Conservation (phyloP, 1,140 invertebrate species). For the Lysiphlebus fabarum region DNA sequence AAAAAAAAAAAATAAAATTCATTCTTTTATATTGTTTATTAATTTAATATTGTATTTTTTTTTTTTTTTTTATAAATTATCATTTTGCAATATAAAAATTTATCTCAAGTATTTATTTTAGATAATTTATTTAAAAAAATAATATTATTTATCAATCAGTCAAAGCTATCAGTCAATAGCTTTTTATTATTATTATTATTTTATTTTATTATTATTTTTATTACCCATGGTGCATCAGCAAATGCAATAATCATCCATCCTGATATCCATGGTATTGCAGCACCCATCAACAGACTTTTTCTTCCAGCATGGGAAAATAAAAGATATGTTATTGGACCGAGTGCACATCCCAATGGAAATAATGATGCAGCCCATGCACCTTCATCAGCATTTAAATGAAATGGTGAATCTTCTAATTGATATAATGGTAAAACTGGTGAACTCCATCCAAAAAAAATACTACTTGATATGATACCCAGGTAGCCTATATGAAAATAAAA, state of each 20-base stretch:
- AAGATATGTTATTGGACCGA: conserved; percentile 5
- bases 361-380: conserved; percentile 26
- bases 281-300: conserved; percentile 61
- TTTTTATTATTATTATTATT: too few relatives aligned
- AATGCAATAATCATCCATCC: conserved; percentile 64
- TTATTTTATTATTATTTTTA: not conserved
- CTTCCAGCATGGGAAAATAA: conserved; percentile 55
- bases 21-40: not conserved
- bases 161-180: too few relatives aligned
- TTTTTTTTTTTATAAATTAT: not conserved
- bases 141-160: too few relatives aligned
- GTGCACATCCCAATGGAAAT: conserved; percentile 12
- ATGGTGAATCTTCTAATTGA: conserved; percentile 2
- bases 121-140: too few relatives aligned
- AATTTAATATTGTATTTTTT: too few relatives aligned
- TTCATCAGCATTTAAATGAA: conserved; percentile 22
- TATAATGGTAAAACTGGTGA: conserved; percentile 28
- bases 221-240: conserved; percentile 29
- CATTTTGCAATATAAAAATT: not conserved
- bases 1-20: conserved; percentile 47
- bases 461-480: conserved; percentile 23
- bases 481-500: conserved; percentile 1
- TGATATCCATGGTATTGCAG: conserved; percentile 59
- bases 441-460: conserved; percentile 27
- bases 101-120: not conserved